Evolutionary conservation across 1,140 invertebrate species (phyloP).

Genomic region (Penaeus indicus): DNA sequence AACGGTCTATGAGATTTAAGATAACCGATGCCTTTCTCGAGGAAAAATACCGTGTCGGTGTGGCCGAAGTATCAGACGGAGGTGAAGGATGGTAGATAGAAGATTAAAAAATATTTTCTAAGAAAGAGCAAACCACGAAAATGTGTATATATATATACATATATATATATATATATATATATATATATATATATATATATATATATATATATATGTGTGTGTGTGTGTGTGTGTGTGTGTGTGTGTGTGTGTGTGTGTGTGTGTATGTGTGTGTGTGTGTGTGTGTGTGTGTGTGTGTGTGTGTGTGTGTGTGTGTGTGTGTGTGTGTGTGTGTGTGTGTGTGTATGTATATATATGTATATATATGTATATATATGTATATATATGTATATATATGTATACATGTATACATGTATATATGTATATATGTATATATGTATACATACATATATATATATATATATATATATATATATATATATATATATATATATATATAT

Average conservation of each 20-base stretch:
- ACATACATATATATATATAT: not conserved
- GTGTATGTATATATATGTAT: constrained; percentile 20
- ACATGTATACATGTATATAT: not conserved
- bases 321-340: not conserved
- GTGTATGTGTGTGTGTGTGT: not conserved
- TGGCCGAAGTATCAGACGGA: no score
- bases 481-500: constrained; percentile 22
- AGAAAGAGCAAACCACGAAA: not conserved
- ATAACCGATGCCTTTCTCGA: no score
- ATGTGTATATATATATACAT: not conserved
- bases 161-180: not conserved
- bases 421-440: not conserved
- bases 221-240: not conserved
- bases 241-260: not conserved
- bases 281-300: not conserved
- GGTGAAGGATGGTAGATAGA: no score
- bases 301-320: not conserved
- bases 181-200: constrained; percentile 22
- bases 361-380: constrained; percentile 24
- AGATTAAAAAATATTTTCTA: no score
- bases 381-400: constrained; percentile 1
- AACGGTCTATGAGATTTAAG: no score
- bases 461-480: constrained; percentile 3
- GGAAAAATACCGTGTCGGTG: no score
- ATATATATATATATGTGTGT: constrained; percentile 5